These are phyloP conservation scores for Scalopus aquaticus DNA, from an alignment of 2,113 vertebrate species.

Conservation along the genomic window DNA sequence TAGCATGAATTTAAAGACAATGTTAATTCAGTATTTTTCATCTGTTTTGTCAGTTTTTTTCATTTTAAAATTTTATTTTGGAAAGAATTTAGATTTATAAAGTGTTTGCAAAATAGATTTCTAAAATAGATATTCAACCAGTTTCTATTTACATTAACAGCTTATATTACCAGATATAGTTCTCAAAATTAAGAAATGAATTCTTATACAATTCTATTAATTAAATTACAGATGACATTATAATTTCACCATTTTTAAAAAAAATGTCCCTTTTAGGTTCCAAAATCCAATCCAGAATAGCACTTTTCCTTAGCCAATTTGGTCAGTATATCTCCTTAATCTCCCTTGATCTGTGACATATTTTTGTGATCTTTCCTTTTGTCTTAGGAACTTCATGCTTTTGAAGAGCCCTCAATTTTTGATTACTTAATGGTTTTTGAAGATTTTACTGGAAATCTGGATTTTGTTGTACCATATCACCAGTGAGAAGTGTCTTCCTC, in stretches of 20 bases:
- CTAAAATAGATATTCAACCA: accelerated
- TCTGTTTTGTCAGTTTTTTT: background rate
- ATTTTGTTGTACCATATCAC: background rate
- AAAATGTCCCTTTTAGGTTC: background rate
- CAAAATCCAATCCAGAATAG: background rate
- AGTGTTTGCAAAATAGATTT: background rate
- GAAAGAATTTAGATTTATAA: background rate
- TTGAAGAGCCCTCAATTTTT: background rate
- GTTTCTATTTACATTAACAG: background rate
- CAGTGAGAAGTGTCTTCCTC: background rate
- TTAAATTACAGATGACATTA: background rate
- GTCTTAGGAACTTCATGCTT: background rate
- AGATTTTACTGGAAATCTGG: background rate
- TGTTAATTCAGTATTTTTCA: background rate
- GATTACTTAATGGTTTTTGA: background rate
- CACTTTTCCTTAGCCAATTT: background rate
- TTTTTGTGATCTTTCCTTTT: background rate
- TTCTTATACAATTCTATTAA: background rate
- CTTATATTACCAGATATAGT: background rate
- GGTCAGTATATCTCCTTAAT: background rate
- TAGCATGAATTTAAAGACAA: background rate
- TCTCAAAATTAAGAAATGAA: background rate
- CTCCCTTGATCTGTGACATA: background rate
- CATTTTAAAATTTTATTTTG: background rate
- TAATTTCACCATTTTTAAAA: background rate